Conservation (phyloP, 2,888 invertebrate genomes). For the Meiosimyza platycephala region DNA sequence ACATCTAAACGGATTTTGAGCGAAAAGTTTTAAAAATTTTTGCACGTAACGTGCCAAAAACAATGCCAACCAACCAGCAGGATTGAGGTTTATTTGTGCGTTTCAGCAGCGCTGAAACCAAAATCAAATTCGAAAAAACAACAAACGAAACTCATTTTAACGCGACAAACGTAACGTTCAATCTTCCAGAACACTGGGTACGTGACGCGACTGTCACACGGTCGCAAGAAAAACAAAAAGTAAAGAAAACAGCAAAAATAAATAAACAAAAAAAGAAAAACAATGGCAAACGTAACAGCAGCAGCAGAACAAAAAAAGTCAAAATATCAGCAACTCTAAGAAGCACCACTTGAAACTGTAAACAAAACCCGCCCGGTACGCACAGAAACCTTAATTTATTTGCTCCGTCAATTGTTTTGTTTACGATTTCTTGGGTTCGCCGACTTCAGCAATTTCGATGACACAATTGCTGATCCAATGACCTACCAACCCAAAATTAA, state of each 20-base stretch:
- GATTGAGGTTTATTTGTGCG: background rate
- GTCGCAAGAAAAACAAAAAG: no score
- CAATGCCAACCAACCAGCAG: background rate
- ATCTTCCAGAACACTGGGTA: conserved; percentile 63
- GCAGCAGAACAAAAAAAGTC: background rate
- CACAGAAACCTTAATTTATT: conserved; percentile 24
- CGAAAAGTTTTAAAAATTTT: conserved; percentile 37
- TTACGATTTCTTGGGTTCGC: background rate
- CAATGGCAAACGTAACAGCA: background rate
- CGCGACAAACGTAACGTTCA: conserved; percentile 64
- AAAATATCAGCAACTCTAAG: background rate
- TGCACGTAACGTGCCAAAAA: conserved; percentile 38
- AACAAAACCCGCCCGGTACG: conserved; percentile 4
- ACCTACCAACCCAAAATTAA: conserved; percentile 34
- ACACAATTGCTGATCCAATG: conserved; percentile 30
- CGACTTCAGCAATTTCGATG: background rate
- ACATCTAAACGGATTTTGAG: conserved; percentile 28
- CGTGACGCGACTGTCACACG: conserved; percentile 57
- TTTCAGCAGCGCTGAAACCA: background rate
- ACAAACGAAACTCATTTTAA: conserved; percentile 58
- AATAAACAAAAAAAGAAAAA: background rate
- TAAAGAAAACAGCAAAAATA: background rate
- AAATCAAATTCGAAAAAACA: conserved; percentile 14
- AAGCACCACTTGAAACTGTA: conserved; percentile 11
- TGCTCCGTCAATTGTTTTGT: conserved; percentile 25